Evolutionary conservation across 2,888 invertebrate species (phyloP), one percentile per base, ranked within the genome.

Genomic region (Steromphala cineraria): DNA sequence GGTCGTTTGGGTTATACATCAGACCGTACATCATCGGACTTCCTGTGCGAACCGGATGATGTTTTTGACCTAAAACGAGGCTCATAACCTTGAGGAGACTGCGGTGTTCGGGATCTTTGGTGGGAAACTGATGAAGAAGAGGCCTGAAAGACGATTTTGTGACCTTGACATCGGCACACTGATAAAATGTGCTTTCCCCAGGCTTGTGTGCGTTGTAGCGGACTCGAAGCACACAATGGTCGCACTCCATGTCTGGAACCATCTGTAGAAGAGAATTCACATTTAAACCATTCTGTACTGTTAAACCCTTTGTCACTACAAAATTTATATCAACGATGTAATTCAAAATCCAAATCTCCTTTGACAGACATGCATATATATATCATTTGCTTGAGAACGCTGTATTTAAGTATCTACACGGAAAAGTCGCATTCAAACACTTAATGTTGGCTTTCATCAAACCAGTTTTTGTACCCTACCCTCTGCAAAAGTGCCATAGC

Each of bases 151-250:
- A 24, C 8, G 77, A 75, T 8, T 86, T 84, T 28, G 71, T 82
- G 36, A 89, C 67, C 5, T 40, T 31, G 17, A 81, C 81, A 71
- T 89, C 89, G 0, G 88, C 76, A 75, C 89, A 89, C 71, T 89
- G 89, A 46, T 88, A 85, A 55, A 89, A 89, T 2, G 85, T 83
- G 2, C 80, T 82, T 80, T 88, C 89, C 19, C 89, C 89, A 2
- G 88, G 87, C 80, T 89, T 89, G 78, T 89, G 88, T 5, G 88
- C 83, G 19, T 85, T 83, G 53, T 89, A 89, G 0, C 88, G 80
- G 36, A 83, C 86, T 74, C 88, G 74, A 0, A 89, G 79, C 1
- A 88, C 87, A 56, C 89, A 89, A 55, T 88, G 88, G 13, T 86
- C 86, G 40, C 89, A 89, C 4, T 76, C 77, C 19, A 81, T 86